A percentile compares a stretch with the other conserved stretches of the same genome.
Conservation (phyloP, 2,113 vertebrate genomes). For the Glaucomys volans region DNA sequence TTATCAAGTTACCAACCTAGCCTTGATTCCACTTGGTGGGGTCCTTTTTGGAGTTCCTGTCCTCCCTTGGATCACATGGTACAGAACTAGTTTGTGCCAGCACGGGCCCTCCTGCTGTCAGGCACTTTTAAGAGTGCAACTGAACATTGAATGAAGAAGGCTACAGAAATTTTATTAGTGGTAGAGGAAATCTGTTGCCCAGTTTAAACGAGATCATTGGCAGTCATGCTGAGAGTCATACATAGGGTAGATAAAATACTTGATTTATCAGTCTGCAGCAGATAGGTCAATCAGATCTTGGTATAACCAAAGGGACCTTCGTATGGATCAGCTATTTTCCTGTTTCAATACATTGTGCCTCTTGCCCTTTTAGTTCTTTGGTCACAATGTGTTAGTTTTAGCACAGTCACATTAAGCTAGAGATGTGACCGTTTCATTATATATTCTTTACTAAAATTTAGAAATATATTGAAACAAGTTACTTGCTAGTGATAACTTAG, state of each 20-base stretch:
- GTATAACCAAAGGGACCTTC: neutral
- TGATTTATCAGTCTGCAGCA: neutral
- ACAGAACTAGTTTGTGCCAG: neutral
- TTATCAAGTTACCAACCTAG: neutral
- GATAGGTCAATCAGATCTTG: neutral
- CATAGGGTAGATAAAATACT: neutral
- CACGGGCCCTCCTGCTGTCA: neutral
- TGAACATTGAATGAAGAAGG: neutral
- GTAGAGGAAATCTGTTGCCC: neutral
- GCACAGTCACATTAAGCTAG: neutral
- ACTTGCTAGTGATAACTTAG: conserved; percentile 29
- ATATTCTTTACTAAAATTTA: conserved; percentile 45
- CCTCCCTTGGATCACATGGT: neutral
- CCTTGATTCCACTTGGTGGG: neutral
- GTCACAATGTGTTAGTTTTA: neutral
- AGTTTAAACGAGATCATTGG: conserved; percentile 42
- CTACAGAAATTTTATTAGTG: neutral
- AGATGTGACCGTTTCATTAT: neutral
- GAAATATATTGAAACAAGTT: conserved; percentile 39
- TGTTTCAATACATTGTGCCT: neutral
- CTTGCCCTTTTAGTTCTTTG: conserved; percentile 37
- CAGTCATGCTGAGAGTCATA: neutral
- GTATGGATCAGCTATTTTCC: neutral
- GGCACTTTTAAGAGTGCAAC: neutral
- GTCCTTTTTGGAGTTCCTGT: neutral